phyloP scores from a whole-genome alignment of 2,113 vertebrate genomes.

The Sylvia atricapilla region DNA sequence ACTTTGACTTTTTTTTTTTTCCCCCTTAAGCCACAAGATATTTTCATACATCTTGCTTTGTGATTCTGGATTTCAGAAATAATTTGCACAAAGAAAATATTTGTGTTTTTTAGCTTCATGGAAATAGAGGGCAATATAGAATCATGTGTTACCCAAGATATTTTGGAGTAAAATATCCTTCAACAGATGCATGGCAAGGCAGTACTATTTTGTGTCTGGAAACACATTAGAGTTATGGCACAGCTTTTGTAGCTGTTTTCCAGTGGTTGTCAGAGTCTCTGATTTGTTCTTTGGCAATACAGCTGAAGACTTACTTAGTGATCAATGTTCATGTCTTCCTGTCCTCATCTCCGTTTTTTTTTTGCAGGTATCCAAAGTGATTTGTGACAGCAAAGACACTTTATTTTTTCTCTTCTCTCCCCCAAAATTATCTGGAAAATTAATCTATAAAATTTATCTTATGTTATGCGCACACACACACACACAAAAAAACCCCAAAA shows the following conservation, averaged over 20 bases:
- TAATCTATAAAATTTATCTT: background rate
- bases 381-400: background rate
- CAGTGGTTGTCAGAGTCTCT: background rate
- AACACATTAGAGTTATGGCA: background rate
- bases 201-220: background rate
- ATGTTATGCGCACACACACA: background rate
- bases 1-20: background rate
- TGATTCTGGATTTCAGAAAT: background rate
- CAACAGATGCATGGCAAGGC: background rate
- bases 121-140: background rate
- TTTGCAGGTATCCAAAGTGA: background rate
- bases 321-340: background rate
- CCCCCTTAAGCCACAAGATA: background rate
- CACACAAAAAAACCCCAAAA: background rate
- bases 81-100: background rate
- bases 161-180: background rate
- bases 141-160: background rate
- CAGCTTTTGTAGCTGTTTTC: background rate
- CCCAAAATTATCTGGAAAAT: background rate
- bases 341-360: background rate
- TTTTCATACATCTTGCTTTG: background rate
- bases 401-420: background rate
- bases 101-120: background rate
- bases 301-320: rapidly evolving
- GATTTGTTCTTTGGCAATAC: background rate